Evolutionary conservation across 1,140 invertebrate species (phyloP).

Genomic region (Venturia canescens): DNA sequence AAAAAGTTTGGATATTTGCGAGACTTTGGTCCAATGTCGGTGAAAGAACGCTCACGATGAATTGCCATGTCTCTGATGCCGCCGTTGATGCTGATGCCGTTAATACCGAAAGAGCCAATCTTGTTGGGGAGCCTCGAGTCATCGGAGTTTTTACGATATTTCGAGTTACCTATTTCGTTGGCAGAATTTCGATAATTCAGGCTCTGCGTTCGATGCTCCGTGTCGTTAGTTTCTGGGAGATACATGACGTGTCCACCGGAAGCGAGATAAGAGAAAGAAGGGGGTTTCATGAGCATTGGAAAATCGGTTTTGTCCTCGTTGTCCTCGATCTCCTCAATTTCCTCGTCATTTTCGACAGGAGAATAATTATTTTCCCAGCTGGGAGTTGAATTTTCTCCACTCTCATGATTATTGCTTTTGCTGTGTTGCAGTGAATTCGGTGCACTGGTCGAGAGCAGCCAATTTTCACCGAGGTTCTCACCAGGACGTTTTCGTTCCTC

Average conservation of each 20-base stretch:
- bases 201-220: conserved; percentile 59
- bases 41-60: conserved; percentile 56
- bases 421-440: conserved; percentile 85
- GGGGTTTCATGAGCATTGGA: conserved; percentile 72
- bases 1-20: conserved; percentile 61
- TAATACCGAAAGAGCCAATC: conserved; percentile 43
- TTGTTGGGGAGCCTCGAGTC: conserved; percentile 34
- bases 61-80: conserved; percentile 37
- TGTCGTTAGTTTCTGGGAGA: conserved; percentile 81
- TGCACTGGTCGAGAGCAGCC: conserved; percentile 87
- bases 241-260: conserved; percentile 87
- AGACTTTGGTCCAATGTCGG: conserved; percentile 56
- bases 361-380: conserved; percentile 64
- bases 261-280: conserved; percentile 75
- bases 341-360: conserved; percentile 56
- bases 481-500: conserved; percentile 57
- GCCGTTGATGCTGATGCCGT: conserved; percentile 42
- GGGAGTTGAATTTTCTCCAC: conserved; percentile 41
- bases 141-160: conserved; percentile 52
- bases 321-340: conserved; percentile 68
- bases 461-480: conserved; percentile 80
- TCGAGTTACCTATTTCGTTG: conserved; percentile 46
- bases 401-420: conserved; percentile 64
- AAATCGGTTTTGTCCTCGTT: conserved; percentile 64
- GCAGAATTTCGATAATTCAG: conserved; percentile 54